Evolutionary conservation across 2,888 invertebrate species (phyloP), one percentile per base, ranked within the genome.

Genomic region (Cerceris ruficornis): DNA sequence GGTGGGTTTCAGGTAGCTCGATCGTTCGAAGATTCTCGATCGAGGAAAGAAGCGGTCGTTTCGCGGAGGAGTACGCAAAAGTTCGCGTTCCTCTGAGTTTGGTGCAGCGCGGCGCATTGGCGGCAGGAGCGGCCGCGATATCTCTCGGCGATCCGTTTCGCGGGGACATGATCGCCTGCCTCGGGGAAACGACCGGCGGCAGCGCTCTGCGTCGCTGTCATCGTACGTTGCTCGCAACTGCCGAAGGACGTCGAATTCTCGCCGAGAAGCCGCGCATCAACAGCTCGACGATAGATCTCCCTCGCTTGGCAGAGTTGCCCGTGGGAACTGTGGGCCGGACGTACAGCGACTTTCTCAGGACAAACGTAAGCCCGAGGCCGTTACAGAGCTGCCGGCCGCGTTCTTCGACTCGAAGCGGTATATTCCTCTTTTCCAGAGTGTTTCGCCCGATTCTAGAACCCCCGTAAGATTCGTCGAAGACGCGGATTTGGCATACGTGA

Each of bases 401-500:
- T 14, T 52, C 52, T 52, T 17, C 13, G 13, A 41, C 11, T 2
- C 4, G n/a, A 54, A 17, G n/a, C 49, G 9, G 42, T 5, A n/a
- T 54, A 11, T 80, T 74, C 7, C 17, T 76, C 7, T 73, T 62
- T 82, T 86, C 39, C 90, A 96, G 95, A 95, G 96, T 85, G 98
- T 99, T 0, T 97, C 97, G 6, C 98, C 99, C 0, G 99, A 99
- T 93, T 96, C 97, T 46, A 94, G 99, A 80, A 93, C 96, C 82
- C 95, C 96, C 14, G 99, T 99, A 0, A 96, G 97, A 88, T 99
- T 98, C 93, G 95, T 99, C 61, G 95, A 97, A 83, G 97, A 99
- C 92, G 93, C 95, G 1, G 96, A 98, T 81, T 93, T 98, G 86
- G 98, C 98, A 6, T 99, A 99, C 93, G 96, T 99, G 59, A 98